phyloP scores from a whole-genome alignment of 2,888 invertebrate genomes.

The Eupelmus urozonus region DNA sequence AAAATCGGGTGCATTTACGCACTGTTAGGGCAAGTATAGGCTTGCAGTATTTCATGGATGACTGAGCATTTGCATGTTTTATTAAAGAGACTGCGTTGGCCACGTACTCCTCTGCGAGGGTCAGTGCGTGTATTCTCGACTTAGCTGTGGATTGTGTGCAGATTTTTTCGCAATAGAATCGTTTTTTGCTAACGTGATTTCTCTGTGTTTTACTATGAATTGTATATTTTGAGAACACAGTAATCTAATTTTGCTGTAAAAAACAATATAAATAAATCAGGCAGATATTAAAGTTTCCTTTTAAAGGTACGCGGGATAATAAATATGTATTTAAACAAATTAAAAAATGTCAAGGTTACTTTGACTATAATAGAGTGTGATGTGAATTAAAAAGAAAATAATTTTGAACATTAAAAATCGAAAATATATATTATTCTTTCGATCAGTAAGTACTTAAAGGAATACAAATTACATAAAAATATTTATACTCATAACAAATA shows the following conservation, averaged over 20 bases:
- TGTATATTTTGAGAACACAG: not conserved
- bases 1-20: slow-evolving; percentile 23
- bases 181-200: not conserved
- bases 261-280: no score
- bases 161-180: no score
- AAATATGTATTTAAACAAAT: no score
- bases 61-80: slow-evolving; percentile 31
- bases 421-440: slow-evolving; percentile 39
- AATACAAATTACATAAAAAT: slow-evolving; percentile 26
- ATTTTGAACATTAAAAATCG: not conserved
- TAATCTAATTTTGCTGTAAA: no score
- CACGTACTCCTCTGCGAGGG: no score
- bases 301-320: no score
- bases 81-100: no score
- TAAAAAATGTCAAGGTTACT: no score
- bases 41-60: slow-evolving; percentile 1
- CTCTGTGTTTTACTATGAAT: not conserved
- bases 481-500: slow-evolving; percentile 23
- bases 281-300: no score
- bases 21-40: slow-evolving; percentile 8
- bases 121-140: no score
- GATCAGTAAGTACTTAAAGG: slow-evolving; percentile 26
- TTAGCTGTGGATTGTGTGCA: no score
- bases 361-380: no score
- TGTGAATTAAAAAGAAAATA: slow-evolving; percentile 3